Percentiles rank a stretch among this genome's conserved stretches.
phyloP scores from a whole-genome alignment of 2,888 invertebrate genomes.

The Sisyra nigra region DNA sequence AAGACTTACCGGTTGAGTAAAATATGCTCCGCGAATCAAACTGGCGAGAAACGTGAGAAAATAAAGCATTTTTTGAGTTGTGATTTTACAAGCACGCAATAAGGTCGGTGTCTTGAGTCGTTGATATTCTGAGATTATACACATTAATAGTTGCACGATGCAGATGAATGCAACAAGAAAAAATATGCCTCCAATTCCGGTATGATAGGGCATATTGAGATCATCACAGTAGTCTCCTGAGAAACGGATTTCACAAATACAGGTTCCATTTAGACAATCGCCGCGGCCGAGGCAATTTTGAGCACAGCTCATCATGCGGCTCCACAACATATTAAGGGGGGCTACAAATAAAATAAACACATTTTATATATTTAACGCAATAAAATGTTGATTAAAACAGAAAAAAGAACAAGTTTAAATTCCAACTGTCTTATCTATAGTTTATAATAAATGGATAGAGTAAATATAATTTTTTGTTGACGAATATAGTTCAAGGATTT shows the following conservation, averaged over 20 bases:
- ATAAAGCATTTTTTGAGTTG: slow-evolving; percentile 80
- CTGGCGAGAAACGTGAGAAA: slow-evolving; percentile 76
- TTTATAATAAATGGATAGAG: too few species aligned
- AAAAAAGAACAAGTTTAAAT: background rate
- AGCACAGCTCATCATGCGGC: slow-evolving; percentile 33
- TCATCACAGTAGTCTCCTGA: slow-evolving; percentile 70
- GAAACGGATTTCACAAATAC: slow-evolving; percentile 78
- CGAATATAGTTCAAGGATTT: too few species aligned
- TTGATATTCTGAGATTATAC: slow-evolving; percentile 67
- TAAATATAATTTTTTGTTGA: too few species aligned
- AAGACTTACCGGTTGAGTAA: slow-evolving; percentile 74
- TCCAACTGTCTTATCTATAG: background rate
- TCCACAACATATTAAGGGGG: slow-evolving; percentile 5
- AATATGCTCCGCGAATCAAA: slow-evolving; percentile 72
- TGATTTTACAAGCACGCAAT: slow-evolving; percentile 67
- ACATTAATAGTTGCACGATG: slow-evolving; percentile 68
- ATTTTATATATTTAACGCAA: background rate
- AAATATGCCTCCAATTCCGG: slow-evolving; percentile 57
- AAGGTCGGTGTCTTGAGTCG: slow-evolving; percentile 70
- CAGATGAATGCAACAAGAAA: slow-evolving; percentile 72
- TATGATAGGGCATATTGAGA: slow-evolving; percentile 68
- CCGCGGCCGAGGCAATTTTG: slow-evolving; percentile 78
- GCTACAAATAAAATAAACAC: too few species aligned
- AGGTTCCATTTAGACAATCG: slow-evolving; percentile 82
- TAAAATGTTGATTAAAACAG: background rate